These are phyloP conservation scores for Danio jaintianensis DNA, from an alignment of 2,797 vertebrate species.

Conservation along the genomic window DNA sequence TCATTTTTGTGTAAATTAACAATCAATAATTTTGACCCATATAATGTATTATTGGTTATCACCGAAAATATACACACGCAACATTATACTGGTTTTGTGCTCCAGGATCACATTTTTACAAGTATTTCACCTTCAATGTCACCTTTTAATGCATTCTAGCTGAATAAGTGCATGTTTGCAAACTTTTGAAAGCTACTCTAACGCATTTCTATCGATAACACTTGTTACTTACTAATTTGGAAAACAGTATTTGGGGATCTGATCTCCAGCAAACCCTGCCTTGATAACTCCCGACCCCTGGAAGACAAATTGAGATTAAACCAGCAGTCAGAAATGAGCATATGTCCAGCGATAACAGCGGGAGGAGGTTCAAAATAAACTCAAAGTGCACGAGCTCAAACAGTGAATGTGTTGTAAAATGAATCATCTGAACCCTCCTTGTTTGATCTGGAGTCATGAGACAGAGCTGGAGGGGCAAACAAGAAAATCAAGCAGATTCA, in stretches of 20 bases:
- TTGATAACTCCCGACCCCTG: conserved; percentile 91
- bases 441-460: conserved; percentile 70
- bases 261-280: conserved; percentile 92
- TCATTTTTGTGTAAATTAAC: too few species aligned
- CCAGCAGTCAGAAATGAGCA: neutral
- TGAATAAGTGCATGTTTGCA: too few species aligned
- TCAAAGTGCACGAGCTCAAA: neutral
- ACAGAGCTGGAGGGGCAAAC: conserved; percentile 63
- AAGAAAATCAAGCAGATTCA: neutral
- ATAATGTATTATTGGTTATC: too few species aligned
- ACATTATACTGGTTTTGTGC: too few species aligned
- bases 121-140: too few species aligned
- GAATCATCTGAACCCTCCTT: conserved; percentile 37
- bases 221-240: conserved; percentile 87
- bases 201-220: neutral
- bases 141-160: too few species aligned
- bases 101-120: too few species aligned
- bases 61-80: too few species aligned
- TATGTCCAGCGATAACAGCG: neutral
- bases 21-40: too few species aligned
- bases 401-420: conserved; percentile 21
- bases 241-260: conserved; percentile 93
- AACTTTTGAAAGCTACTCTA: neutral
- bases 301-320: conserved; percentile 3
- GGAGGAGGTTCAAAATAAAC: neutral